phyloP scores from a whole-genome alignment of 2,797 vertebrate genomes.

The Sebastes vulpes region DNA sequence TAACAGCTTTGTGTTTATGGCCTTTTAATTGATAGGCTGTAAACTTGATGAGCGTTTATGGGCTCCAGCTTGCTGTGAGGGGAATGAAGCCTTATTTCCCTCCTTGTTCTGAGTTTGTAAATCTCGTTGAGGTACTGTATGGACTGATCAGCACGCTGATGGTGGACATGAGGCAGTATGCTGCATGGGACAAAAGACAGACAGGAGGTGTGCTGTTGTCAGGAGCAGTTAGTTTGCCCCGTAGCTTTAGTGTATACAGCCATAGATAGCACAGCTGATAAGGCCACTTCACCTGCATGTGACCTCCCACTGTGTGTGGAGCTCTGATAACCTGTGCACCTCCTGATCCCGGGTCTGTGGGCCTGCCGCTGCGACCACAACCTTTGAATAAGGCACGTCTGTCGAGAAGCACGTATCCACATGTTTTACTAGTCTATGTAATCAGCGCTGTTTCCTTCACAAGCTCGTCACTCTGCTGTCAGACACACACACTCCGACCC shows the following conservation, averaged over 20 bases:
- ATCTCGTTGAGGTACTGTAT: neutral
- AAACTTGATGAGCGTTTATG: conserved; percentile 77
- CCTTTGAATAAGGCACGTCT: conserved; percentile 5
- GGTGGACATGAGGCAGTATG: neutral
- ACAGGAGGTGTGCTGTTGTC: conserved; percentile 18
- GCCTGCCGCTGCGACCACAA: conserved; percentile 20
- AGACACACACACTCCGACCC: neutral
- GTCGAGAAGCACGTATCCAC: neutral
- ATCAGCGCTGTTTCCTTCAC: neutral
- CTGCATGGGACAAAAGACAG: neutral
- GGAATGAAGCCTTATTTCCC: conserved; percentile 6
- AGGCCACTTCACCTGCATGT: conserved; percentile 66
- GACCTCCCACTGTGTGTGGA: conserved; percentile 70
- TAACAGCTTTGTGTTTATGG: conserved; percentile 75
- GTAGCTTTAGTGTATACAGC: conserved; percentile 32
- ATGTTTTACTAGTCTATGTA: conserved; percentile 2
- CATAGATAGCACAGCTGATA: conserved; percentile 45
- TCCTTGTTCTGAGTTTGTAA: conserved; percentile 2
- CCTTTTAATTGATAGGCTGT: conserved; percentile 80
- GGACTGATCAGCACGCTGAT: neutral
- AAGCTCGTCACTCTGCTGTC: neutral
- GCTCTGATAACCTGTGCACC: conserved; percentile 54
- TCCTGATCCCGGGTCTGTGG: neutral
- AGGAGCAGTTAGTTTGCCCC: conserved; percentile 25
- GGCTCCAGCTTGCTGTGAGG: conserved; percentile 46